Evolutionary conservation across 1,140 invertebrate genomes (phyloP).

Genomic region (Sarcophaga peregrina): DNA sequence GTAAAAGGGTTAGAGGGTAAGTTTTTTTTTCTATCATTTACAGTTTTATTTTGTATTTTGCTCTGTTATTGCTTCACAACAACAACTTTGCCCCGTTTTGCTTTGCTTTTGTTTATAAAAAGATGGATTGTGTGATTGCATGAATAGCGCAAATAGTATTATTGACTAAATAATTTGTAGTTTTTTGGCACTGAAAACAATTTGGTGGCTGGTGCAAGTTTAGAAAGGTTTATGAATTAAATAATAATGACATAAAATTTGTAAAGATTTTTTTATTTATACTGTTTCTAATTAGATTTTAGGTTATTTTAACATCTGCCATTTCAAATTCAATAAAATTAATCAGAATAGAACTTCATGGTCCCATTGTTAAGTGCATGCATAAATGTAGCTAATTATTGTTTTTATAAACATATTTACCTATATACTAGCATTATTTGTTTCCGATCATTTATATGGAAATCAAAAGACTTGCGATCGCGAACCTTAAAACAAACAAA

Average conservation of each 20-base stretch:
- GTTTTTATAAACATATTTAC: too few relatives aligned
- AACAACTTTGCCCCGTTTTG: neutral
- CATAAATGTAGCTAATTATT: too few relatives aligned
- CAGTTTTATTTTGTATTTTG: neutral
- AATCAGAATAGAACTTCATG: too few relatives aligned
- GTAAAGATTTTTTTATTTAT: too few relatives aligned
- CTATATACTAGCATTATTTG: too few relatives aligned
- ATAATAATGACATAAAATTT: too few relatives aligned
- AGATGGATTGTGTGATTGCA: too few relatives aligned
- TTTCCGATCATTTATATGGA: too few relatives aligned
- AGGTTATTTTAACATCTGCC: too few relatives aligned
- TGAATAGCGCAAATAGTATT: neutral
- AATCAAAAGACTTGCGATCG: neutral
- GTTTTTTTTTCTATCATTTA: neutral
- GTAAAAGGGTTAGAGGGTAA: neutral
- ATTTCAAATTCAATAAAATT: too few relatives aligned
- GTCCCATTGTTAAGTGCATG: too few relatives aligned
- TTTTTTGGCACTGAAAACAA: neutral
- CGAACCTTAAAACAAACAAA: neutral
- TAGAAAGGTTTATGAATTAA: neutral
- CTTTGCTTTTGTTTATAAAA: neutral
- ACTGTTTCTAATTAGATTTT: too few relatives aligned
- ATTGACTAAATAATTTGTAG: neutral
- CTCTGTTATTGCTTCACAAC: constrained; percentile 10
- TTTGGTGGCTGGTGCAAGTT: neutral